Base-by-base conservation (phyloP, 37 sponge, comb jelly and placozoan genomes). In the Tethya wilhelma region DNA sequence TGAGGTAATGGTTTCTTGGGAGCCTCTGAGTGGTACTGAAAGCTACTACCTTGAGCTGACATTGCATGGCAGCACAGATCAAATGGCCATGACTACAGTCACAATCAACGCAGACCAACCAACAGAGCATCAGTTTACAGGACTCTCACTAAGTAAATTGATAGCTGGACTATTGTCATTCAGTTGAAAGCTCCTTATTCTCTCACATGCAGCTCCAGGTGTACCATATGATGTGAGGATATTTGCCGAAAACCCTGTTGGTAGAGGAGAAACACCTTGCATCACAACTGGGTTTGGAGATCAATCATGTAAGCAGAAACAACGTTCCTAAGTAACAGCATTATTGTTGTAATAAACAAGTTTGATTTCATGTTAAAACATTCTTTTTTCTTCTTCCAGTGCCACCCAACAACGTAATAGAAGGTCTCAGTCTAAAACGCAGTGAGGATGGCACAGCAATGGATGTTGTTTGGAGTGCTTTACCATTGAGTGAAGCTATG, bases 161-260 rank as follows among this genome's bases (percentile, higher is more conserved):
- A 20, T 69, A 12, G 25, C 28, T n/a, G 25, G 25, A 25, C 28
- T 25, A n/a, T n/a, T n/a, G n/a, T n/a, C n/a, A n/a, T n/a, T n/a
- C n/a, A n/a, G n/a, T n/a, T n/a, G n/a, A n/a, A n/a, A n/a, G n/a
- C n/a, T n/a, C n/a, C n/a, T n/a, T n/a, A n/a, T n/a, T n/a, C n/a
- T n/a, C n/a, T n/a, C n/a, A n/a, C n/a, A n/a, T n/a, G n/a, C 49
- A 72, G 82, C 1, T 26, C 64, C 3, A 31, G 82, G 82, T 63
- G 63, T 71, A 3, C 82, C 82, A 2, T 81, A 81, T 49, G 45
- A 41, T 59, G 82, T 71, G 37, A 17, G 22, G 9, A 46, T 81
- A 28, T 20, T 71, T 19, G 82, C 82, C 4, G 43, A 41, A 49
- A 81, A 81, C 44, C 4, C 42, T 1, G 32, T 40, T n/a, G 73